Evolutionary conservation across 2,113 vertebrate species (phyloP).

Genomic region (Phyllopteryx taeniolatus): DNA sequence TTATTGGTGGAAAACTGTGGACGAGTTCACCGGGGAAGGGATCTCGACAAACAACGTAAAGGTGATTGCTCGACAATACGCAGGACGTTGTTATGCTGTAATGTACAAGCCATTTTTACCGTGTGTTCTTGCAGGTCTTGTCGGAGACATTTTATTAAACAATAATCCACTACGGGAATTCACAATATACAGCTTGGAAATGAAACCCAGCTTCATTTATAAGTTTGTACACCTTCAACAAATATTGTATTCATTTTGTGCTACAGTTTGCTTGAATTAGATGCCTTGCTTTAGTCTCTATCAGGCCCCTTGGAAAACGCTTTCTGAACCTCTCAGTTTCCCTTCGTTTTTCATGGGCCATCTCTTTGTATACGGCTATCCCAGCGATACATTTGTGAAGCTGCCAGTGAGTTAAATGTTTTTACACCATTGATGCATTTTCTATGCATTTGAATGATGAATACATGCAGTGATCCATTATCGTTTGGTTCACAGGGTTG

Average conservation of each 20-base stretch:
- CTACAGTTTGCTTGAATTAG: constrained; percentile 17
- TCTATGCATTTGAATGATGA: not conserved
- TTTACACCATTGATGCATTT: not conserved
- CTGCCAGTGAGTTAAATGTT: constrained; percentile 75
- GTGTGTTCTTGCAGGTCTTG: constrained; percentile 67
- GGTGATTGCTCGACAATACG: constrained; percentile 66
- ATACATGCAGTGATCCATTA: not conserved
- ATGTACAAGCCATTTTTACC: constrained; percentile 18
- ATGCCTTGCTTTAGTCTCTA: constrained; percentile 70
- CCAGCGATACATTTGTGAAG: constrained; percentile 87
- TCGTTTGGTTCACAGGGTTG: constrained; percentile 76
- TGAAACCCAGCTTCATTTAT: constrained; percentile 74
- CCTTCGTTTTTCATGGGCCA: constrained; percentile 85
- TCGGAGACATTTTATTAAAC: constrained; percentile 76
- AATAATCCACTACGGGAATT: constrained; percentile 68
- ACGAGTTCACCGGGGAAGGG: constrained; percentile 80
- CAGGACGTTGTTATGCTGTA: constrained; percentile 15
- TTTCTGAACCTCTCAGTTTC: constrained; percentile 71
- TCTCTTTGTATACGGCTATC: constrained; percentile 76
- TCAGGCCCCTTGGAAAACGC: constrained; percentile 69
- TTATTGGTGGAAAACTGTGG: constrained; percentile 92
- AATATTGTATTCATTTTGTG: constrained; percentile 13
- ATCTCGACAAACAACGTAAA: constrained; percentile 87
- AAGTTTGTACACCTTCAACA: constrained; percentile 57
- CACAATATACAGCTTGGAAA: constrained; percentile 75